Conservation (phyloP, 2,797 vertebrate genomes). For the Morelia viridis region DNA sequence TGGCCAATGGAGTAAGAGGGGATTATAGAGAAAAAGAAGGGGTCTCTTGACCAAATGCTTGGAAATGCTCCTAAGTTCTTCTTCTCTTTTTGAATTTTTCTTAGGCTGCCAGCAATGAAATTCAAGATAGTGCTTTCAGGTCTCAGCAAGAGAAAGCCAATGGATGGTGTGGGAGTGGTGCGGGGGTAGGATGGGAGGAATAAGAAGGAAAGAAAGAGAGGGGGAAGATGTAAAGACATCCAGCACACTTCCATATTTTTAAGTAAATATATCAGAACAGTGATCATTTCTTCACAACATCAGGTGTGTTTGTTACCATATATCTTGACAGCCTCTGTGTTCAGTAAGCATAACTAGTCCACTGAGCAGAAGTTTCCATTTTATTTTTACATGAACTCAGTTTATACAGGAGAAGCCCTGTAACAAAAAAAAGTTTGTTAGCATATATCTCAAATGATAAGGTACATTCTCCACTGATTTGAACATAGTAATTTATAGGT, state of each 20-base stretch:
- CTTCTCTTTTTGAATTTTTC: conserved; percentile 62
- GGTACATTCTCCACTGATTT: not conserved
- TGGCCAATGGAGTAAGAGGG: conserved; percentile 9
- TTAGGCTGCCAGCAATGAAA: conserved; percentile 65
- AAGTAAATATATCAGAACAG: conserved; percentile 30
- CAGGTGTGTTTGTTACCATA: not conserved
- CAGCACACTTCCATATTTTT: not conserved
- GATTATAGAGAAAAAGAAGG: conserved; percentile 16
- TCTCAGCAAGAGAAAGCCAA: conserved; percentile 40
- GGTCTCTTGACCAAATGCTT: not conserved
- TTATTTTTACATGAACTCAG: too few species aligned
- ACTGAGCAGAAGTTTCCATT: too few species aligned
- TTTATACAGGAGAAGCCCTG: too few species aligned
- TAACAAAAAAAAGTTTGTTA: too few species aligned
- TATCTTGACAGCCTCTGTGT: too few species aligned
- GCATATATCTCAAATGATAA: not conserved
- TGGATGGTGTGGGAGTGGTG: not conserved
- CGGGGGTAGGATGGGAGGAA: not conserved
- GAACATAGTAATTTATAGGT: not conserved
- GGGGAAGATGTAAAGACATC: conserved; percentile 40
- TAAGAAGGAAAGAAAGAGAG: not conserved
- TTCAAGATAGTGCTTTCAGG: conserved; percentile 46
- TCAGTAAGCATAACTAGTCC: too few species aligned
- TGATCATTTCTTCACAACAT: conserved; percentile 45
- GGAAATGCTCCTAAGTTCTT: conserved; percentile 61